Conservation (phyloP, 2,797 vertebrate species). For the Pelodytes ibericus region DNA sequence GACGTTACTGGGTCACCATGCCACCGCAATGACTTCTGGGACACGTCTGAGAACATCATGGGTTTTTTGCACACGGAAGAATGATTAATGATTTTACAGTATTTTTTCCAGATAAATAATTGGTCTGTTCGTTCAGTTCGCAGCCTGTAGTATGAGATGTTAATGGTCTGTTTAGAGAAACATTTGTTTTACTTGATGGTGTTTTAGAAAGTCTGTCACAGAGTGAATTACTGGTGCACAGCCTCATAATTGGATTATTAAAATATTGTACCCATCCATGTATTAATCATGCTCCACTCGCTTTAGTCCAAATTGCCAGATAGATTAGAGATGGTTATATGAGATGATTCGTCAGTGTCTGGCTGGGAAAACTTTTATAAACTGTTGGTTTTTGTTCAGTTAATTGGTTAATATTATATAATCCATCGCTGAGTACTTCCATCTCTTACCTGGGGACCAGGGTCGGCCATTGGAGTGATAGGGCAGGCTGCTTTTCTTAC, state of each 20-base stretch:
- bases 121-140: conserved; percentile 54
- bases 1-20: no score
- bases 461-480: neutral
- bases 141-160: conserved; percentile 58
- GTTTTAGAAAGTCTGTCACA: conserved; percentile 54
- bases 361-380: neutral
- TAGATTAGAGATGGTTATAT: conserved; percentile 24
- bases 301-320: conserved; percentile 8
- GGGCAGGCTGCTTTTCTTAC: no score
- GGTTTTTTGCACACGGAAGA: neutral
- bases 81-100: conserved; percentile 53
- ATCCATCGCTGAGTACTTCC: neutral
- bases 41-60: neutral
- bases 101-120: conserved; percentile 57
- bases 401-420: neutral
- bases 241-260: conserved; percentile 50
- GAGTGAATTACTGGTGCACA: conserved; percentile 56
- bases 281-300: conserved; percentile 33
- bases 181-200: conserved; percentile 48
- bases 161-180: conserved; percentile 63
- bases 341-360: neutral
- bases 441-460: neutral
- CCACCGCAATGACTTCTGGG: neutral
- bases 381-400: neutral
- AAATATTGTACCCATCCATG: conserved; percentile 18